Base-by-base conservation (phyloP, 2,113 vertebrate genomes). In the Alligator sinensis region DNA sequence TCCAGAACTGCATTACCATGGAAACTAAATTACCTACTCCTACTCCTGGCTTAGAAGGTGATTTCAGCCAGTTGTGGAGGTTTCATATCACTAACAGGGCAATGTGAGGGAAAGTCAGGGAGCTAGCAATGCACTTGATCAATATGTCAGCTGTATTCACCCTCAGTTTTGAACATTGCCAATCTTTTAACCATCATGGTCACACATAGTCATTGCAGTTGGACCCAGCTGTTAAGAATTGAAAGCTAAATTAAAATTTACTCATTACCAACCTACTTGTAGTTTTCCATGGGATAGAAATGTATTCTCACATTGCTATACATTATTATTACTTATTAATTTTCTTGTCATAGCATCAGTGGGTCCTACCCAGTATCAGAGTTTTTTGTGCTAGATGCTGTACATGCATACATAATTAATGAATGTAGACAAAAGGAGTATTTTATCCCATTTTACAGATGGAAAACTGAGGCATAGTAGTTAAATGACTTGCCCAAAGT, bases 21-120 rank as follows among this genome's bases (percentile, higher is more conserved):
- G 94, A 96, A 97, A 95, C 85, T 79, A 77, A 88, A 95, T 96
- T 96, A 93, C 91, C 96, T 96, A 92, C 96, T 97, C 93, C 95
- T 94, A 94, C 96, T 96, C 92, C 90, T 93, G 87, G 89, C 95
- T 79, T 81, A 87, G 91, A 95, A 84, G 80, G 95, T 94, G 91
- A 95, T 96, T 95, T 96, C 64, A 87, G 91, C 28, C 0, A 4
- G 87, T 90, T 86, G 76, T 83, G 84, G 80, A 91, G 92, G 87
- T 97, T 97, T 93, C 87, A 64, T 90, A 80, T 93, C 1, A 0
- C 80, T 95, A 88, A 28, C 87, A 93, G 88, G 88, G 86, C 82
- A 91, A 76, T 79, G 82, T 90, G 87, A 91, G 93, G 87, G 89
- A 66, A 91, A 80, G 74, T 82, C 87, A 76, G 72, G 55, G 74